Evolutionary conservation across 1,140 invertebrate species (phyloP).

Genomic region (Neodiprion virginianus): DNA sequence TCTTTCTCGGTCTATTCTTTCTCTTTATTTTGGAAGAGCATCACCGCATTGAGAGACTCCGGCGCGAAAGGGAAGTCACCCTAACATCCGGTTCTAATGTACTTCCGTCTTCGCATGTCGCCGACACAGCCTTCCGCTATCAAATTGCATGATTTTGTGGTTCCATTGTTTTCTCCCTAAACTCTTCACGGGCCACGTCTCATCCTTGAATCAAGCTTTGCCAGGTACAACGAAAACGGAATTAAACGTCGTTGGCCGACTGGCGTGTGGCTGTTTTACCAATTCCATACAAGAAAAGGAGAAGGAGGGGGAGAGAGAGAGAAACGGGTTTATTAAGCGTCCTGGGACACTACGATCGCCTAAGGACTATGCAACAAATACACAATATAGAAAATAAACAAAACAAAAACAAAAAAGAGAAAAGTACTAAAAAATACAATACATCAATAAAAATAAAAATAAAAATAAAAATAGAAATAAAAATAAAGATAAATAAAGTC

Average conservation of each 20-base stretch:
- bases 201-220: no score
- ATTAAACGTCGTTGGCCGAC: no score
- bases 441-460: neutral
- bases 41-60: neutral
- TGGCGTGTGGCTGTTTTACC: no score
- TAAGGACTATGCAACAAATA: no score
- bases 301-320: constrained; percentile 11
- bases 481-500: neutral
- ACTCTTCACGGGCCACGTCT: no score
- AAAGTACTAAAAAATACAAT: neutral
- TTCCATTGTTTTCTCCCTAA: neutral
- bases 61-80: neutral
- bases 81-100: neutral
- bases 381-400: no score
- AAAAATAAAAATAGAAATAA: neutral
- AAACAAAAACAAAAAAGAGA: neutral
- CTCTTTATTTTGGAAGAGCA: neutral
- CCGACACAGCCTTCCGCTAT: neutral
- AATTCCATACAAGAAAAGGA: no score
- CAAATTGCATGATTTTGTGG: neutral
- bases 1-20: constrained; percentile 4
- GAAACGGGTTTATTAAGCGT: neutral
- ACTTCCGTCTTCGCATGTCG: neutral
- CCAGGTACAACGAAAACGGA: no score
- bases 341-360: no score